Evolutionary conservation across 2,113 vertebrate species (phyloP).

Genomic region (Alexandromys fortis): DNA sequence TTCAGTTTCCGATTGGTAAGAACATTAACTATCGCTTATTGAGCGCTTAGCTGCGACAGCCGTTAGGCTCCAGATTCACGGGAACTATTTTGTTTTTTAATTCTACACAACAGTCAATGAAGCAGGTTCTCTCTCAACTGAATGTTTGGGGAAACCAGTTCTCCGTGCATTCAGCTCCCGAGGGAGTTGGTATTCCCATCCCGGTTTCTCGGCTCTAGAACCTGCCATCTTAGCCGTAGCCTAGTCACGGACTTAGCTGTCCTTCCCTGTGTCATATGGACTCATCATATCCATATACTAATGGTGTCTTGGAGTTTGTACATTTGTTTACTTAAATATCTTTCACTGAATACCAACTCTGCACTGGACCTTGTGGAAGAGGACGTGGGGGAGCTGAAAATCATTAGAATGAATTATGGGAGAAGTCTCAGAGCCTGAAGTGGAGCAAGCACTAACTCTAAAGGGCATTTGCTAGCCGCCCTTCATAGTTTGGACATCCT

Average conservation of each 20-base stretch:
- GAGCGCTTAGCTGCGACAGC: not conserved
- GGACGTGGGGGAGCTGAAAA: not conserved
- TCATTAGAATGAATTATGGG: not conserved
- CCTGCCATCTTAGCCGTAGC: not conserved
- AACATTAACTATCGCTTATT: conserved; percentile 61
- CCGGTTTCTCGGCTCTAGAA: no score
- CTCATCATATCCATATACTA: not conserved
- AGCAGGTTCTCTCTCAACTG: not conserved
- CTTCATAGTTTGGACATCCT: not conserved
- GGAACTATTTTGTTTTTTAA: conserved; percentile 9
- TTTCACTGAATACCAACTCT: not conserved
- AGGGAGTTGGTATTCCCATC: not conserved
- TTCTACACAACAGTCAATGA: not conserved
- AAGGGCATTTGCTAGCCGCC: not conserved
- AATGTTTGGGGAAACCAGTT: not conserved
- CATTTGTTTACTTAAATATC: not conserved
- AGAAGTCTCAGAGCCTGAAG: not conserved
- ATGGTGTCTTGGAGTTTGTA: not conserved
- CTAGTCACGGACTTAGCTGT: not conserved
- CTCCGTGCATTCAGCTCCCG: not conserved
- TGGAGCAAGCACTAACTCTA: not conserved
- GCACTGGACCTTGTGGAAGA: not conserved
- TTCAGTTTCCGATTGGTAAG: conserved; percentile 60
- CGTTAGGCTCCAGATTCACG: conserved; percentile 5
- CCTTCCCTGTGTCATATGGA: not conserved